A percentile compares a stretch with the other conserved stretches of the same genome.
These are phyloP conservation scores for Lymantria monacha DNA, from an alignment of 2,888 invertebrate genomes.

Conservation along the genomic window DNA sequence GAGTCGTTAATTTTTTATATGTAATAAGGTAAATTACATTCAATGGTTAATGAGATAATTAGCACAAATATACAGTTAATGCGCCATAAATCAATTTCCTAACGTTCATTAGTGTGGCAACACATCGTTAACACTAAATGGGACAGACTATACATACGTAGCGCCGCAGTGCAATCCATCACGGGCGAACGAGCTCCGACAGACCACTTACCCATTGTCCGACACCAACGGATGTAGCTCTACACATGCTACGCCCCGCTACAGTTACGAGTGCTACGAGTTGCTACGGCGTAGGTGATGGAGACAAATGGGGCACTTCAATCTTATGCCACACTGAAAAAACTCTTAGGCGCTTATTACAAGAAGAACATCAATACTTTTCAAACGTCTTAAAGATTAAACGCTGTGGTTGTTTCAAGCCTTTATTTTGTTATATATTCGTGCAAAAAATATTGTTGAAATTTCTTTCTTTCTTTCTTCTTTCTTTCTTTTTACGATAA, in stretches of 20 bases:
- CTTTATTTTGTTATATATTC: too few species aligned
- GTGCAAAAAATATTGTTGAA: too few species aligned
- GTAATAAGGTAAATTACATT: too few species aligned
- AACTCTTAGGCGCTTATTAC: neutral
- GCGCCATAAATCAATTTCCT: slow-evolving; percentile 27
- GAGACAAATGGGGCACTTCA: neutral
- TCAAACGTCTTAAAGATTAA: too few species aligned
- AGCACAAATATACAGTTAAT: too few species aligned
- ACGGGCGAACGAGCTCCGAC: slow-evolving; percentile 64
- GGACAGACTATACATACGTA: slow-evolving; percentile 6
- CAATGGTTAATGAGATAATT: too few species aligned
- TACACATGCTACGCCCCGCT: neutral
- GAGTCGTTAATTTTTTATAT: too few species aligned
- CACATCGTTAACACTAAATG: slow-evolving; percentile 24
- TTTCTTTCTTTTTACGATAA: too few species aligned
- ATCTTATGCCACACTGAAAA: neutral
- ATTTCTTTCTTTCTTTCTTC: too few species aligned
- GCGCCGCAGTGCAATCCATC: slow-evolving; percentile 59
- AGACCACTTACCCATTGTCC: slow-evolving; percentile 72
- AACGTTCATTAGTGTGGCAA: slow-evolving; percentile 43
- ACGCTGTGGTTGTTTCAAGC: too few species aligned
- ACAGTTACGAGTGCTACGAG: neutral
- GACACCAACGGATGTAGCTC: slow-evolving; percentile 50
- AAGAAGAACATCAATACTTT: neutral
- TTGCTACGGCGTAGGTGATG: neutral